Conservation (phyloP, 2,888 invertebrate genomes). For the Drosophila pseudotakahashii region DNA sequence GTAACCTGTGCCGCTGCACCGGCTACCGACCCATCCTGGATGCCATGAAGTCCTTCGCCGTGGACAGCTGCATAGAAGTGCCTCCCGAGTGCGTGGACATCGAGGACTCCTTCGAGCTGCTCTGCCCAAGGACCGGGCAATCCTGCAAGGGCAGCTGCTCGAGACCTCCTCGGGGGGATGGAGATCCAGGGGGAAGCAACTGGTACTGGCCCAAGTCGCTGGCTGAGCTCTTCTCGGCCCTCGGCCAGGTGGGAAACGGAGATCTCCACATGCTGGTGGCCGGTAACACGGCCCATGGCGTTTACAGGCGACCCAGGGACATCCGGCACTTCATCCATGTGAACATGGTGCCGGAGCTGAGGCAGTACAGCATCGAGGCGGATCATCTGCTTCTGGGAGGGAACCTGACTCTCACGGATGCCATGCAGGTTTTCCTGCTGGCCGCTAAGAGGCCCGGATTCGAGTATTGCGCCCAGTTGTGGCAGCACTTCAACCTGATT, state of each 20-base stretch:
- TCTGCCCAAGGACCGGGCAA: constrained; percentile 76
- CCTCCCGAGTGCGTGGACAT: constrained; percentile 85
- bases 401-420: constrained; percentile 85
- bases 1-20: constrained; percentile 92
- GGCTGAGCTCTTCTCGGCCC: constrained; percentile 63
- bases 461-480: constrained; percentile 85
- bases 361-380: constrained; percentile 82
- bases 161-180: constrained; percentile 22
- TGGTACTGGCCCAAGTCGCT: constrained; percentile 80
- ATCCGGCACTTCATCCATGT: constrained; percentile 87
- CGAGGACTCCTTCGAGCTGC: constrained; percentile 76
- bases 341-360: constrained; percentile 86
- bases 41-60: constrained; percentile 90
- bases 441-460: constrained; percentile 84
- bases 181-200: constrained; percentile 43
- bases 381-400: constrained; percentile 69
- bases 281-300: constrained; percentile 92
- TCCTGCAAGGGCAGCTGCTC: constrained; percentile 80
- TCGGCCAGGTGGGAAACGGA: constrained; percentile 81
- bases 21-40: constrained; percentile 92
- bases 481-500: constrained; percentile 87
- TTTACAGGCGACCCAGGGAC: constrained; percentile 80
- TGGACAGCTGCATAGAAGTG: constrained; percentile 85
- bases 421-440: constrained; percentile 84
- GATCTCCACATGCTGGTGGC: constrained; percentile 87